Base-by-base conservation (phyloP, 2,888 invertebrate genomes). In the Caenorhabditis becei region DNA sequence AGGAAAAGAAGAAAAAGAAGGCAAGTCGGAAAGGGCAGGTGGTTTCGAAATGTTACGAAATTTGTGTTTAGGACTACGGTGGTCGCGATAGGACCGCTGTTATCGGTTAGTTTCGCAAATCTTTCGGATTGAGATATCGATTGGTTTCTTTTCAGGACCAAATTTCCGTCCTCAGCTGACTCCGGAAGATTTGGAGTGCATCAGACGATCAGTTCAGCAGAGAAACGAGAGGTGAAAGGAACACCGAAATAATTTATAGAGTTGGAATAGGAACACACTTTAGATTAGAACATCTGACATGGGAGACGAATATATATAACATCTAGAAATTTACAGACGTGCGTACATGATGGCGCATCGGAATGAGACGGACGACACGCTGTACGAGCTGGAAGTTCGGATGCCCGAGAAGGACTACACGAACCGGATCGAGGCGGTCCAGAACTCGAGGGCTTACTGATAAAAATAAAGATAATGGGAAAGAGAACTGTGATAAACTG, bases 351-450 rank as follows among this genome's bases (percentile, higher is more conserved):
- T 81, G 72, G 47, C 63, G 23, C 71, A 81, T 74, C 81, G 81
- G 23, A 67, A 81, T n/a, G 81, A 81, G 28, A 65, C 71, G 37
- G 81, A 81, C 61, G 81, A 81, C 66, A 81, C 81, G 58, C 44
- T 81, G 37, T 81, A 81, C 53, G 81, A 81, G 28, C 32, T 81
- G 44, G 81, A 81, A 23, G 41, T 53, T 14, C 56, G 77, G 47
- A 81, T 81, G 81, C 81, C 81, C 14, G 81, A 81, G 24, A 70
- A 63, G 20, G 81, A 81, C 56, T 81, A 81, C 70, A 72, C 75
- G 20, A 56, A 63, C 37, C 62, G 78, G 24, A 61, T 54, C 11
- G 77, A 77, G 44, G 18, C 16, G 51, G 49, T 18, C 14, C 62
- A 71, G 56, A 71, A 71, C 32, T 62, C 53, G 20, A 62, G 71